These are phyloP conservation scores for Chloromyia formosa DNA, from an alignment of 2,888 invertebrate species.

Conservation along the genomic window DNA sequence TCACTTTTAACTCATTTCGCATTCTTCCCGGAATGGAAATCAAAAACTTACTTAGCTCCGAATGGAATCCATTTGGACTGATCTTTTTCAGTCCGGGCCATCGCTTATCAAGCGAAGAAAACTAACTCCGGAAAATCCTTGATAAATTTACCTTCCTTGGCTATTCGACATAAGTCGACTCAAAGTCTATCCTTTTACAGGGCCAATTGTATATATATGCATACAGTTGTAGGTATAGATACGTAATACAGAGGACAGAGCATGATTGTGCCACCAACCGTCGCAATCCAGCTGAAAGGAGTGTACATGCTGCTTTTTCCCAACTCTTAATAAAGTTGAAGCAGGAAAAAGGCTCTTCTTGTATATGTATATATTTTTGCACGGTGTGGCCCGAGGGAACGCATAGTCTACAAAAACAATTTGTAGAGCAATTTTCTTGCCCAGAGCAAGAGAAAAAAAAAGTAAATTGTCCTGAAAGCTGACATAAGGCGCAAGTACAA, in stretches of 20 bases:
- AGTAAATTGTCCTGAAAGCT: slow-evolving; percentile 50
- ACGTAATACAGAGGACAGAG: not conserved
- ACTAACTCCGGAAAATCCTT: slow-evolving; percentile 34
- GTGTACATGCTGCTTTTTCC: not conserved
- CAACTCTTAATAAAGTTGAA: not conserved
- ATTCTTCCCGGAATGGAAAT: not conserved
- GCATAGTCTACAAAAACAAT: slow-evolving; percentile 47
- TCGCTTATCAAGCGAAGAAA: slow-evolving; percentile 17
- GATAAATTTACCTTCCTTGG: slow-evolving; percentile 33
- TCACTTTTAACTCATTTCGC: slow-evolving; percentile 14
- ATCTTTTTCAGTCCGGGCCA: slow-evolving; percentile 35
- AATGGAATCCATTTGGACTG: slow-evolving; percentile 27
- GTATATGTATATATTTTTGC: not conserved
- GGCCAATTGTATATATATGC: not conserved
- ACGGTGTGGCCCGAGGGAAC: not conserved
- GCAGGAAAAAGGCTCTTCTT: not conserved
- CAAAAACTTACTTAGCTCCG: slow-evolving; percentile 23
- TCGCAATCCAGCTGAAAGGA: slow-evolving; percentile 14
- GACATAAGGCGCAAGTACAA: slow-evolving; percentile 49
- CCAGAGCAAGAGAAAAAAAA: slow-evolving; percentile 42
- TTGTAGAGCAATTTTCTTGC: slow-evolving; percentile 48
- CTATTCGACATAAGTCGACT: not conserved
- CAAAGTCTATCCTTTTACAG: not conserved
- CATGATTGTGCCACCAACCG: slow-evolving; percentile 19
- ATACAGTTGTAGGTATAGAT: not conserved